Evolutionary conservation across 2,888 invertebrate species (phyloP), one percentile per base, ranked within the genome.

Genomic region (Aleiodes alternator): DNA sequence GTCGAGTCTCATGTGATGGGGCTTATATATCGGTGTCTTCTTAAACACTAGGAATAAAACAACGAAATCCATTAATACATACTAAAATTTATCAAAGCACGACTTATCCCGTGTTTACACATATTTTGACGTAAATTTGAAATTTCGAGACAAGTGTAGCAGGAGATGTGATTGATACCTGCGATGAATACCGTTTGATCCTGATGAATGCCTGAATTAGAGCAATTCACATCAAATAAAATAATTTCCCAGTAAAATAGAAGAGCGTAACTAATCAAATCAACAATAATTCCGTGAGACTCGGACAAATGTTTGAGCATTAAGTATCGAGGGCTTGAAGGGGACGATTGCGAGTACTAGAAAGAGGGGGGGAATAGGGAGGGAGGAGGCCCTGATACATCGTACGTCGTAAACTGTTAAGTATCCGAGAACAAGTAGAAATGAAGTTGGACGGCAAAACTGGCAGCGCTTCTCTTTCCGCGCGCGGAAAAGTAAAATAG

Each of bases 341-440:
- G 55, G 64, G 73, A 68, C 57, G 57, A 34, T 59, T 34, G 50
- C 23, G 57, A 55, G 64, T 14, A 23, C 23, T 43, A 14, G 16
- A 23, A 50, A 56, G 11, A 56, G 23, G 43, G 23, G 43, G 43
- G 31, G 72, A 68, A 38, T 70, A 69, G 64, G 66, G n/a, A n/a
- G n/a, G 71, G 81, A 79, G 82, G 82, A 81, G 81, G 80, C 14
- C 16, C 14, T 81, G 86, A 84, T 85, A 85, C 83, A 84, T 84
- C 85, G 86, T 80, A 82, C 79, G 82, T 87, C 88, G 87, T 88
- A 88, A 88, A 88, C 82, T 82, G 83, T 84, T 84, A 86, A 87
- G 85, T 85, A 83, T 86, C 83, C 83, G 78, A 77, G 85, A 80
- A 80, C 83, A 83, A 84, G 85, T 84, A 85, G 79, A 76, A 84